These are phyloP conservation scores for Ceuthmochares aereus DNA, from an alignment of 2,113 vertebrate species.

Conservation along the genomic window DNA sequence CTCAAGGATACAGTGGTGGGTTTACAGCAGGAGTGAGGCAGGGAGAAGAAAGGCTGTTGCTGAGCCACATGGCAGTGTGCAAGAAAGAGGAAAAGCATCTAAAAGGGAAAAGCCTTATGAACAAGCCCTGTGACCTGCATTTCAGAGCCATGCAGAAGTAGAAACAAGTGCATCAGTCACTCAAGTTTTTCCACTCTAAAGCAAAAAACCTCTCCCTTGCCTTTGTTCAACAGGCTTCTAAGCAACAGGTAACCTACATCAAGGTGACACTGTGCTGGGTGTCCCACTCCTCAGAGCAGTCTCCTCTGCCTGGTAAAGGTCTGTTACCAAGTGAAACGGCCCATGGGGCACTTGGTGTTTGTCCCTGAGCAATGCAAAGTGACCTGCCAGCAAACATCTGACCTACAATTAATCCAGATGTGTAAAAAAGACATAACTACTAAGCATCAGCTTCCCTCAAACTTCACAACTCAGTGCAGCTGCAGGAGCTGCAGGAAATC, in stretches of 20 bases:
- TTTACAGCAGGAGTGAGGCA: background rate
- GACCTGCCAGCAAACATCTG: background rate
- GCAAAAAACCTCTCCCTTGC: rapidly evolving
- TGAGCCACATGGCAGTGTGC: background rate
- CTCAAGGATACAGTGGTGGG: background rate
- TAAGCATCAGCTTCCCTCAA: background rate
- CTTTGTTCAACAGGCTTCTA: background rate
- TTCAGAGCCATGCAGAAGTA: background rate
- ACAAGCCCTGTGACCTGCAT: background rate
- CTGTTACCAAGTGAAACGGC: background rate
- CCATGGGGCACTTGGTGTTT: rapidly evolving
- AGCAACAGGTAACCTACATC: background rate
- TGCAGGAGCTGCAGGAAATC: background rate
- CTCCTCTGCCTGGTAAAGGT: background rate
- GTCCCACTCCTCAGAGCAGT: background rate
- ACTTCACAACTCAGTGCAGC: background rate
- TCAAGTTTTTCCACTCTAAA: background rate
- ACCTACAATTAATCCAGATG: background rate
- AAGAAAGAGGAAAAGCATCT: background rate
- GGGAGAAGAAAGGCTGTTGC: background rate
- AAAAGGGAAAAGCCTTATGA: background rate
- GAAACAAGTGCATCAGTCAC: too few relatives aligned
- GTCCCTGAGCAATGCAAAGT: background rate
- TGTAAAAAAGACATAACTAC: background rate
- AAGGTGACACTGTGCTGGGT: background rate